Base-by-base conservation (phyloP, 2,888 invertebrate species). In the Chouioia cunea region DNA sequence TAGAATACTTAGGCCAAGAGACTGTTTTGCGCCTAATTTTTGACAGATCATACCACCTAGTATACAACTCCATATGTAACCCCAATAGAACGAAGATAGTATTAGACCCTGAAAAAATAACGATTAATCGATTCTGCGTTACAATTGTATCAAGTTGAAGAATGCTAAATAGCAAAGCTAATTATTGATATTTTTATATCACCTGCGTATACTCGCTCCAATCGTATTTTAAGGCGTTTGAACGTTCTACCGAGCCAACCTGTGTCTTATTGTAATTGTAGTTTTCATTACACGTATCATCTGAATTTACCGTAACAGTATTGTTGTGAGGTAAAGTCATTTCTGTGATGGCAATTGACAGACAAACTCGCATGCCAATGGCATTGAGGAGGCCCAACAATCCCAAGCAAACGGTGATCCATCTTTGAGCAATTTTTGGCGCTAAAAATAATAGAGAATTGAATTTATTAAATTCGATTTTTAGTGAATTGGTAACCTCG, bases 81-180 rank as follows among this genome's bases (percentile, higher is more conserved):
- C 95, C 88, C 93, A 94, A 86, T 93, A 96, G 85, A 96, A 96
- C 0, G 94, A 90, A 59, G 93, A 92, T 2, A 95, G 87, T 56
- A 95, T 93, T 46, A 93, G 85, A 0, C 95, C 95, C 86, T 93
- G 27, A 46, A 47, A 58, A n/a, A 8, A 2, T 2, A 18, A 22
- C 8, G 14, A 46, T 0, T 18, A 22, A 4, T n/a, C 1, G 12
- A 58, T 58, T 43, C 20, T 58, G 52, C 16, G 16, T 3, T 15
- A 2, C 2, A 53, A 53, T 20, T 20, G 22, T 6, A 8, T 15
- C 22, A 22, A 20, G 10, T 6, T 53, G 4, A 16, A 4, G 4
- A n/a, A 27, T 12, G 8, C 4, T 23, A 54, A 10, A 54, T 2
- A 54, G 23, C 12, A 14, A 15, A 53, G 22, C 14, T 15, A 18